Percentiles rank a stretch among this genome's conserved stretches.
phyloP scores from a whole-genome alignment of 1,140 invertebrate species.

The Aphidius gifuensis region DNA sequence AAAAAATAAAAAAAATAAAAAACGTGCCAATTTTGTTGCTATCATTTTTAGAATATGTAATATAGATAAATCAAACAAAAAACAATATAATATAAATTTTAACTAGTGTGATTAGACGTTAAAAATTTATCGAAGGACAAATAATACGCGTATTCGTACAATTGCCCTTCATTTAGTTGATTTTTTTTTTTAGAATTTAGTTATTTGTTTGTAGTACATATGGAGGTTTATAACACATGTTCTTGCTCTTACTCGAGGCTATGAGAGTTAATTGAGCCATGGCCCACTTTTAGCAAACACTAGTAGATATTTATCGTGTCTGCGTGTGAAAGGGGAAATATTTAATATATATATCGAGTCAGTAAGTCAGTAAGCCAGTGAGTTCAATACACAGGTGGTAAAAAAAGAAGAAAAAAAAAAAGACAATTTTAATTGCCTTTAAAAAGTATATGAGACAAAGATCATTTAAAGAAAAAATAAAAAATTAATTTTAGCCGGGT shows the following conservation, averaged over 20 bases:
- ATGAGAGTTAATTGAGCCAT: constrained; percentile 50
- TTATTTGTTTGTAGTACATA: background rate
- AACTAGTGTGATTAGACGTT: background rate
- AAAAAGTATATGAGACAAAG: background rate
- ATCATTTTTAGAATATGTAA: background rate
- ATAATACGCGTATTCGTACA: background rate
- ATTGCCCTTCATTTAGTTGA: constrained; percentile 2
- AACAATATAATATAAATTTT: background rate
- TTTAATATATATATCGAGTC: background rate
- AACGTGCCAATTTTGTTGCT: background rate
- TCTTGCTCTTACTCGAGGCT: constrained; percentile 29
- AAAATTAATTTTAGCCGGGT: constrained; percentile 17
- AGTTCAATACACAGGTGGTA: constrained; percentile 10
- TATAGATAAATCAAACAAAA: background rate
- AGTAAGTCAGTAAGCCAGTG: background rate
- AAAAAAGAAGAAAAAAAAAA: background rate
- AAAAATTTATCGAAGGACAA: constrained; percentile 1
- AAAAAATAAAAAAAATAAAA: background rate
- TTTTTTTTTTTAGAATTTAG: background rate
- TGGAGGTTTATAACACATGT: constrained; percentile 29
- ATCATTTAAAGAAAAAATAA: background rate
- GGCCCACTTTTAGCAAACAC: constrained; percentile 46
- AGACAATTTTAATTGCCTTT: background rate
- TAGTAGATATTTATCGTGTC: background rate
- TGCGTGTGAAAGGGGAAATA: too few species aligned